Evolutionary conservation across 2,113 vertebrate genomes (phyloP), one percentile per base, ranked within the genome.

Genomic region (Shinisaurus crocodilurus): DNA sequence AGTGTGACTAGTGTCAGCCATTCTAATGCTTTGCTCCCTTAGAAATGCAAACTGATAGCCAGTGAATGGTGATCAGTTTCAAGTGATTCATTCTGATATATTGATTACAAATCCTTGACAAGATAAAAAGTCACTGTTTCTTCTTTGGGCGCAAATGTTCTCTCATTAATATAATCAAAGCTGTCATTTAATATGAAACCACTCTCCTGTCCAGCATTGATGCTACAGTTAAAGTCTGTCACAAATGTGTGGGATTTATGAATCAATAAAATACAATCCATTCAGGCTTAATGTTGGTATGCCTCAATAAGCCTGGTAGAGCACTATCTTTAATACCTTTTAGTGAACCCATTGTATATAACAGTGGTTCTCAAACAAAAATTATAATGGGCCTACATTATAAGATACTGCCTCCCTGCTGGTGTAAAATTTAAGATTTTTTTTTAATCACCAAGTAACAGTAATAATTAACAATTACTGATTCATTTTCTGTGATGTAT

Each of bases 101-200:
- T 5, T 72, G 54, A 82, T 65, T 90, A 74, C 23, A 92, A 82
- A 93, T 89, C 6, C 75, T 93, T 81, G 54, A 45, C 40, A 20
- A 16, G 90, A 92, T 88, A 92, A 34, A 25, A 87, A 91, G 34
- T 77, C 48, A 91, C 0, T 60, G 20, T 63, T 34, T 92, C 91
- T 84, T 54, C 25, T 87, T 85, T 89, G 18, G 87, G 75, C 87
- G 85, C 69, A 85, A 25, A 83, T 88, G 2, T 65, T 89, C 1
- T 91, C 79, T 57, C 74, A 12, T 87, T 91, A 93, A 94, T 92
- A 94, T 83, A 34, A 2, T 85, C 20, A 91, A 72, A 77, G n/a
- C 40, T 90, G 87, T 27, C 32, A 88, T 20, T 86, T 29, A 87
- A 93, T 92, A 90, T 88, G 1, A 93, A 92, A 37, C 57, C 90